Evolutionary conservation across 2,888 invertebrate species (phyloP), one percentile per base, ranked within the genome.

Genomic region (Oxycera nigricornis): DNA sequence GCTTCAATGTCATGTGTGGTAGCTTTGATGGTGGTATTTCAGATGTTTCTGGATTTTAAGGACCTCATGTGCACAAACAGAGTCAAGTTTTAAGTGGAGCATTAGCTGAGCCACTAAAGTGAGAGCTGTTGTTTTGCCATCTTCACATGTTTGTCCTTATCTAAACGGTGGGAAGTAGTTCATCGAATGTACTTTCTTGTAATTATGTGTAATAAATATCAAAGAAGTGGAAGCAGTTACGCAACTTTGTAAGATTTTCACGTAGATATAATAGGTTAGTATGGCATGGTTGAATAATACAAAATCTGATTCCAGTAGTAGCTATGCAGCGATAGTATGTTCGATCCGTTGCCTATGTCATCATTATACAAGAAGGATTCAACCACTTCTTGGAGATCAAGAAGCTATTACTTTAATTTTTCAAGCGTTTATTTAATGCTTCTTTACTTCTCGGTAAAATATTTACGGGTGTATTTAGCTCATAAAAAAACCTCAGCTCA

Each of bases 61-160:
- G 20, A 65, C 20, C n/a, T 65, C 35, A n/a, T n/a, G n/a, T n/a
- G n/a, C n/a, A n/a, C n/a, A n/a, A n/a, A n/a, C n/a, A 61, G 35
- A 17, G 65, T 65, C 41, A 17, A 11, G 26, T 70, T n/a, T 70
- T 31, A 70, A 70, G 70, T 70, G 70, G 70, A 31, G 55, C 52
- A 70, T 70, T 70, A 70, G 35, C 20, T 30, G 35, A 55, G 55
- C 70, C 70, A 52, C 70, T 55, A 52, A 22, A 52, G 52, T 39
- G 20, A 22, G 9, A 17, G 26, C 30, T 65, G 41, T 41, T n/a
- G n/a, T n/a, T n/a, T 62, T 62, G 62, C 22, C 20, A 39, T 35
- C 22, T 31, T 31, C 24, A 28, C 30, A 52, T 55, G 31, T 55
- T 55, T 28, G 14, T 20, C 26, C 31, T 70, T 70, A 70, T 70